These are phyloP conservation scores for Hippopotamus amphibius DNA, from an alignment of 2,113 vertebrate species.

Conservation along the genomic window DNA sequence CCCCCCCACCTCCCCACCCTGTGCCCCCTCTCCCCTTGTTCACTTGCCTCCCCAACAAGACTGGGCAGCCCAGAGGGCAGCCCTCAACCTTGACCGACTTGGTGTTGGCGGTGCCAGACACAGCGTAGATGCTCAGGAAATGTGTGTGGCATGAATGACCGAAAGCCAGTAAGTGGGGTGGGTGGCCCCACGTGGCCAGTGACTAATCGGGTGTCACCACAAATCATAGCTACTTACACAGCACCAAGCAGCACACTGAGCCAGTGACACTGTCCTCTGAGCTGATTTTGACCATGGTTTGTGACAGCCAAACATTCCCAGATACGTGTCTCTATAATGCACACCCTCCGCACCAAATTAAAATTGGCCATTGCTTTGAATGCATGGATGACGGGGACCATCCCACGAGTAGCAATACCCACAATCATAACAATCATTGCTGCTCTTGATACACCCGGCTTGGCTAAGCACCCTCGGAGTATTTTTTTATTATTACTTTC, in stretches of 20 bases:
- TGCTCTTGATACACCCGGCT: fast-evolving
- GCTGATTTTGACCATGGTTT: neutral
- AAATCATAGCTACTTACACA: neutral
- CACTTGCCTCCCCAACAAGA: neutral
- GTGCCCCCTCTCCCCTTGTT: neutral
- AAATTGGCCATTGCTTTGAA: neutral
- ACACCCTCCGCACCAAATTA: neutral
- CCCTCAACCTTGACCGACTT: neutral
- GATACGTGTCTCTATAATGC: neutral
- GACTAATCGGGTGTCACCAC: neutral
- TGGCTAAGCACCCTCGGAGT: neutral
- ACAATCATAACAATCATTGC: fast-evolving
- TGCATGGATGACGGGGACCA: fast-evolving
- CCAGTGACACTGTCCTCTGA: neutral
- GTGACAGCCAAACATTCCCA: neutral
- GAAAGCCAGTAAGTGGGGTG: neutral
- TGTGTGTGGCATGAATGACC: neutral
- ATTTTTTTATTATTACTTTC: neutral
- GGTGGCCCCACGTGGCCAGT: neutral
- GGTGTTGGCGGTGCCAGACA: neutral
- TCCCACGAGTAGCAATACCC: fast-evolving
- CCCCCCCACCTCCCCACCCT: no score
- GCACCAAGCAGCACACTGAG: neutral
- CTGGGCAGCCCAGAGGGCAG: neutral
- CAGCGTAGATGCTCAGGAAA: neutral